phyloP scores from a whole-genome alignment of 2,797 vertebrate genomes.

The Melanotaenia trifasciata region DNA sequence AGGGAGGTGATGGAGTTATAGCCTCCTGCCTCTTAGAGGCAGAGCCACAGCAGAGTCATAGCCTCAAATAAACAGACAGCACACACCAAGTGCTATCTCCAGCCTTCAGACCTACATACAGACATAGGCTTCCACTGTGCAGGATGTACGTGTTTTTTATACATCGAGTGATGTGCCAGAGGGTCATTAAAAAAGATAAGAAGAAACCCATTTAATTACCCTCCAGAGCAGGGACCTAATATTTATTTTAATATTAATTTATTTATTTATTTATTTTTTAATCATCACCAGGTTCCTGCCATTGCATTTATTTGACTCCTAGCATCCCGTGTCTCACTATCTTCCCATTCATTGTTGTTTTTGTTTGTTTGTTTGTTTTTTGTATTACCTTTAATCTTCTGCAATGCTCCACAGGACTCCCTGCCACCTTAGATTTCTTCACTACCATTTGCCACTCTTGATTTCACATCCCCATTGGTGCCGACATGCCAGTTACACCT shows the following conservation, averaged over 20 bases:
- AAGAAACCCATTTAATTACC: slow-evolving; percentile 77
- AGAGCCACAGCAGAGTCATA: slow-evolving; percentile 62
- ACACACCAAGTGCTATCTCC: slow-evolving; percentile 38
- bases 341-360: slow-evolving; percentile 23
- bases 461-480: slow-evolving; percentile 61
- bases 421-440: slow-evolving; percentile 66
- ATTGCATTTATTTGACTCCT: slow-evolving; percentile 55
- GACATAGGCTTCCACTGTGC: slow-evolving; percentile 38
- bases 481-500: slow-evolving; percentile 16
- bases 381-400: slow-evolving; percentile 43
- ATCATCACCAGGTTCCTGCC: slow-evolving; percentile 47
- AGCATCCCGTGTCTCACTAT: slow-evolving; percentile 34
- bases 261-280: slow-evolving; percentile 9
- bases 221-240: slow-evolving; percentile 66
- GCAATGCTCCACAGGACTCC: slow-evolving; percentile 51
- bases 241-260: slow-evolving; percentile 36
- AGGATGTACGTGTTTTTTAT: slow-evolving; percentile 36
- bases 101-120: slow-evolving; percentile 43
- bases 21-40: slow-evolving; percentile 75
- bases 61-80: slow-evolving; percentile 63
- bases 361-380: not conserved
- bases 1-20: slow-evolving; percentile 85
- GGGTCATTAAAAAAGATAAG: slow-evolving; percentile 71
- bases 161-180: slow-evolving; percentile 46
- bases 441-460: slow-evolving; percentile 53